A percentile compares a stretch with the other conserved stretches of the same genome.
These are phyloP conservation scores for Tetragonisca angustula DNA, from an alignment of 2,888 invertebrate species.

Conservation along the genomic window DNA sequence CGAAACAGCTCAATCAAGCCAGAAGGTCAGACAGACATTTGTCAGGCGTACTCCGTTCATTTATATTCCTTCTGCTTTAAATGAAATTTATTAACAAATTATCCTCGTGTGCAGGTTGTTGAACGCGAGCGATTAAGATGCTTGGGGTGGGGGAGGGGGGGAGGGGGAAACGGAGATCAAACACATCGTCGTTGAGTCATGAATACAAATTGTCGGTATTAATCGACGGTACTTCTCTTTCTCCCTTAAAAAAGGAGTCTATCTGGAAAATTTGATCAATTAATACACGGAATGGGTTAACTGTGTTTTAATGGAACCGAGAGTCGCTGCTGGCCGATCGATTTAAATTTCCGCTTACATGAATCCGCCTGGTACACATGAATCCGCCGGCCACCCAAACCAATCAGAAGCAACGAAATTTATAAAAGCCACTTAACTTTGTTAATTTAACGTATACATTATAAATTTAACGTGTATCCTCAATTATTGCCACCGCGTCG, in stretches of 20 bases:
- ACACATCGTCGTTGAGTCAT: slow-evolving; percentile 4
- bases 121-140: neutral
- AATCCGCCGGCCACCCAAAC: neutral
- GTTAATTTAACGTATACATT: slow-evolving; percentile 26
- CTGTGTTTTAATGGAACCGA: slow-evolving; percentile 24
- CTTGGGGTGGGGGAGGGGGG: neutral
- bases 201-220: slow-evolving; percentile 24
- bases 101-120: neutral
- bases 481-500: slow-evolving; percentile 3
- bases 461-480: slow-evolving; percentile 23
- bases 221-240: neutral
- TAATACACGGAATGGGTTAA: slow-evolving; percentile 20
- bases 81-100: slow-evolving; percentile 18
- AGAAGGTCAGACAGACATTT: neutral
- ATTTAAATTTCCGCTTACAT: slow-evolving; percentile 39
- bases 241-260: neutral
- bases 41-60: neutral
- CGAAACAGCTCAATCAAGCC: neutral
- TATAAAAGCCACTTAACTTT: slow-evolving; percentile 34
- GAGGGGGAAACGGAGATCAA: neutral
- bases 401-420: slow-evolving; percentile 18
- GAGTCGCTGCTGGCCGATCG: slow-evolving; percentile 26
- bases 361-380: neutral
- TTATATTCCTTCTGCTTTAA: slow-evolving; percentile 1
- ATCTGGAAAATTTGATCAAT: slow-evolving; percentile 30